phyloP scores from a whole-genome alignment of 2,113 vertebrate genomes.

The Phalacrocorax pelagicus region DNA sequence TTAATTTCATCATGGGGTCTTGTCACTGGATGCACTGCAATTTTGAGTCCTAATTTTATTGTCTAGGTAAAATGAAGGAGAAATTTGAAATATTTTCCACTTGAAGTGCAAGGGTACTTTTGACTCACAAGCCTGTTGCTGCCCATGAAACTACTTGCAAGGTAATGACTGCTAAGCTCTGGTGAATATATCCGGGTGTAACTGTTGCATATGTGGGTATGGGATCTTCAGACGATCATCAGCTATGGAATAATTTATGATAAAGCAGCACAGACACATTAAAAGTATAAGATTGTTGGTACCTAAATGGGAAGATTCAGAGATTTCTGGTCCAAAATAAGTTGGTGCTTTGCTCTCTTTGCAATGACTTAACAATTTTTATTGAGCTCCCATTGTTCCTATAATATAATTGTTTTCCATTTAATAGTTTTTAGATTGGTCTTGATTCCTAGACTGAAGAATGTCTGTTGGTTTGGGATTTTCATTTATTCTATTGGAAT shows the following conservation, averaged over 20 bases:
- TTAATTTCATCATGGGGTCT: background rate
- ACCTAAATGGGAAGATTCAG: background rate
- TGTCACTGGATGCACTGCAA: background rate
- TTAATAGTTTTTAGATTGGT: background rate
- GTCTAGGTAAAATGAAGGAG: background rate
- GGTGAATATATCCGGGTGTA: background rate
- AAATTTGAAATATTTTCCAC: background rate
- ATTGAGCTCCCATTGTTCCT: background rate
- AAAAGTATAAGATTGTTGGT: background rate
- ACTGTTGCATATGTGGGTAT: background rate
- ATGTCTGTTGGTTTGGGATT: background rate
- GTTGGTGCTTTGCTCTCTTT: background rate
- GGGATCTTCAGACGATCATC: background rate
- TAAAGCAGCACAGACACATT: background rate
- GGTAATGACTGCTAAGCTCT: background rate
- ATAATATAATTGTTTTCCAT: background rate
- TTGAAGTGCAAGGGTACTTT: background rate
- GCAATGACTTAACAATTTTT: background rate
- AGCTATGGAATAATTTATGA: background rate
- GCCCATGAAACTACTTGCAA: background rate
- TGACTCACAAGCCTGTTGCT: background rate
- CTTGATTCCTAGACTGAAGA: background rate
- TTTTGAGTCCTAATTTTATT: conserved; percentile 8
- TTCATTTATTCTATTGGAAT: background rate
- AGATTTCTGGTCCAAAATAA: background rate